A percentile compares a stretch with the other conserved stretches of the same genome.
These are phyloP conservation scores for Hydrocynus forskahlii DNA, from an alignment of 2,797 vertebrate species.

Conservation along the genomic window DNA sequence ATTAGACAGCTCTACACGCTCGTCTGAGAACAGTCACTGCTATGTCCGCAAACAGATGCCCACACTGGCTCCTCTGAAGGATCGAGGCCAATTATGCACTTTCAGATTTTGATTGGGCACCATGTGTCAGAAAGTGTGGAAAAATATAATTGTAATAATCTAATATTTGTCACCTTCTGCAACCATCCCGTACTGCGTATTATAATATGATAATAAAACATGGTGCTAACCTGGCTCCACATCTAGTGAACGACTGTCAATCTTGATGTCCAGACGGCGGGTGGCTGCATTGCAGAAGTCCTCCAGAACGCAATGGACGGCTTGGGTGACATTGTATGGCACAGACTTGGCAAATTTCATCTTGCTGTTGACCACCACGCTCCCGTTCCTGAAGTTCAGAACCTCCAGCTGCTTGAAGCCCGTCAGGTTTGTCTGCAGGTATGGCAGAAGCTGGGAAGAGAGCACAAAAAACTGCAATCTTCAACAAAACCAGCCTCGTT, in stretches of 20 bases:
- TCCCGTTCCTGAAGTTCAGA: slow-evolving; percentile 90
- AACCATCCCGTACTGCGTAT: too few relatives aligned
- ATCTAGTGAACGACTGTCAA: slow-evolving; percentile 87
- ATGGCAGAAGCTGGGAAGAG: slow-evolving; percentile 84
- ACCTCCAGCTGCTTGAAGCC: slow-evolving; percentile 94
- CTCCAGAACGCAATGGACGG: slow-evolving; percentile 86
- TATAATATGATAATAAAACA: too few relatives aligned
- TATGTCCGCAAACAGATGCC: too few relatives aligned
- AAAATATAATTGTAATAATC: too few relatives aligned
- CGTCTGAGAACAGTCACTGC: too few relatives aligned
- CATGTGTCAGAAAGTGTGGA: too few relatives aligned
- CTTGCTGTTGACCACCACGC: slow-evolving; percentile 92
- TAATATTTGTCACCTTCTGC: too few relatives aligned
- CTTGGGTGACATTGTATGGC: slow-evolving; percentile 89
- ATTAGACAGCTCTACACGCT: too few relatives aligned
- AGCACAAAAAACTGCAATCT: neutral
- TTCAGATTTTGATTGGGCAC: too few relatives aligned
- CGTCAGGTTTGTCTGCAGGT: slow-evolving; percentile 88
- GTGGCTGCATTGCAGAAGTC: slow-evolving; percentile 83
- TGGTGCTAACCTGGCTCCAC: slow-evolving; percentile 86
- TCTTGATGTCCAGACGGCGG: slow-evolving; percentile 81
- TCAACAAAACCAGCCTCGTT: neutral
- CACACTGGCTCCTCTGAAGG: too few relatives aligned
- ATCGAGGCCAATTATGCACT: too few relatives aligned
- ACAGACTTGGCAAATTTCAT: slow-evolving; percentile 86